These are phyloP conservation scores for Cecropterus lyciades DNA, from an alignment of 1,140 invertebrate genomes.

Conservation along the genomic window DNA sequence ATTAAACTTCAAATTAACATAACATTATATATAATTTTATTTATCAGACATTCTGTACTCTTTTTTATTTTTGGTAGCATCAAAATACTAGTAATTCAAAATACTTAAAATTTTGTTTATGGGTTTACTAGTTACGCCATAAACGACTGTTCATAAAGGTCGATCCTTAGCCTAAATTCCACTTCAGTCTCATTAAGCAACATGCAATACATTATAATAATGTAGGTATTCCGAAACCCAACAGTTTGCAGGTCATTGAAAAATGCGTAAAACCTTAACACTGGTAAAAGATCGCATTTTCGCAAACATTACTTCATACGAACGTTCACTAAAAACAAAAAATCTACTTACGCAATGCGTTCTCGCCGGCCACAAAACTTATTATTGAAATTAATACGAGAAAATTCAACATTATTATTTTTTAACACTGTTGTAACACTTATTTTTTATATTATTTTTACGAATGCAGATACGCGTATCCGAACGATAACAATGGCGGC, in stretches of 20 bases:
- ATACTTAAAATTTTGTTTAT: too few species aligned
- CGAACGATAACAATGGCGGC: slow-evolving; percentile 36
- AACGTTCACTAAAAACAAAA: slow-evolving; percentile 37
- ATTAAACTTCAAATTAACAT: too few species aligned
- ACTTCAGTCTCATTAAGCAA: background rate
- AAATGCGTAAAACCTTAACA: slow-evolving; percentile 28
- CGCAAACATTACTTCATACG: slow-evolving; percentile 31
- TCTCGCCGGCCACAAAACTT: slow-evolving; percentile 46
- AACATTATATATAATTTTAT: too few species aligned
- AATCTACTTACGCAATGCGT: slow-evolving; percentile 57
- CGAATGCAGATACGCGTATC: slow-evolving; percentile 16
- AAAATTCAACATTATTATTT: slow-evolving; percentile 45
- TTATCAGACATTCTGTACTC: too few species aligned
- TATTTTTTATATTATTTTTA: slow-evolving; percentile 17
- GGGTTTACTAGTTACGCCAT: too few species aligned
- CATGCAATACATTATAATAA: too few species aligned
- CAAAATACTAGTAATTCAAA: too few species aligned
- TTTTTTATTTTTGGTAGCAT: too few species aligned
- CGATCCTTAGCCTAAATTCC: too few species aligned
- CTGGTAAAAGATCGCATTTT: slow-evolving; percentile 27
- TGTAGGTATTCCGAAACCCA: slow-evolving; percentile 9
- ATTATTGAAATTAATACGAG: slow-evolving; percentile 43
- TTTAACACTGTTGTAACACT: slow-evolving; percentile 20
- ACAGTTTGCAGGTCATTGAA: slow-evolving; percentile 15
- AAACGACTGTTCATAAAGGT: too few species aligned